phyloP scores from a whole-genome alignment of 2,113 vertebrate genomes.

The Panurus biarmicus region DNA sequence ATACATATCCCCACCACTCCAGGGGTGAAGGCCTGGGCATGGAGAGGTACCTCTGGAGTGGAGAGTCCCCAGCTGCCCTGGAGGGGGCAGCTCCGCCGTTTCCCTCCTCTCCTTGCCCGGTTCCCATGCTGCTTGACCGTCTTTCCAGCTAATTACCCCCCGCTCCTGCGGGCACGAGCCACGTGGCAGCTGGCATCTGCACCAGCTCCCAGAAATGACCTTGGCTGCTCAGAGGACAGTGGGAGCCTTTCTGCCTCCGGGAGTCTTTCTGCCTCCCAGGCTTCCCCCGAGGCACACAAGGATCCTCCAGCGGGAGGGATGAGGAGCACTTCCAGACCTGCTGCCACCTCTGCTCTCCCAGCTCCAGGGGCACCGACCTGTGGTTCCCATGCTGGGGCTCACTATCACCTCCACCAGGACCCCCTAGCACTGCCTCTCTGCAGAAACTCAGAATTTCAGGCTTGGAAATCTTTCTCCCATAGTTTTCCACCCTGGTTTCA shows the following conservation, averaged over 20 bases:
- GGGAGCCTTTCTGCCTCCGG: background rate
- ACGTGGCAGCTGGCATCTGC: background rate
- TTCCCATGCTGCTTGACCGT: background rate
- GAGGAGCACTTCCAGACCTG: background rate
- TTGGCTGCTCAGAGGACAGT: background rate
- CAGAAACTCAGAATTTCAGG: background rate
- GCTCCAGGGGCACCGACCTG: fast-evolving
- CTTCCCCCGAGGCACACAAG: background rate
- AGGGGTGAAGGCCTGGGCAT: background rate
- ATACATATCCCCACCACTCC: fast-evolving
- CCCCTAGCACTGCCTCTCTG: too few relatives aligned
- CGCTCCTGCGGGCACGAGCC: background rate
- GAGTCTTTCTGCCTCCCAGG: background rate
- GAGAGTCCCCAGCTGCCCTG: background rate
- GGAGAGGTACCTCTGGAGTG: background rate
- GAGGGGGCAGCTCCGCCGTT: background rate
- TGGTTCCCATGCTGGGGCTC: fast-evolving
- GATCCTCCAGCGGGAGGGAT: background rate
- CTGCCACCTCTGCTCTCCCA: background rate
- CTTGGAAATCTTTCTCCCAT: background rate
- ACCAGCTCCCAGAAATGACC: background rate
- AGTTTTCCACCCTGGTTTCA: background rate
- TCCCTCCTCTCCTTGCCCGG: background rate
- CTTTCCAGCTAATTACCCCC: background rate
- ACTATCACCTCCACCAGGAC: background rate